Percentiles rank a stretch among this genome's conserved stretches.
These are phyloP conservation scores for Cydia strobilella DNA, from an alignment of 1,140 invertebrate species.

Conservation along the genomic window DNA sequence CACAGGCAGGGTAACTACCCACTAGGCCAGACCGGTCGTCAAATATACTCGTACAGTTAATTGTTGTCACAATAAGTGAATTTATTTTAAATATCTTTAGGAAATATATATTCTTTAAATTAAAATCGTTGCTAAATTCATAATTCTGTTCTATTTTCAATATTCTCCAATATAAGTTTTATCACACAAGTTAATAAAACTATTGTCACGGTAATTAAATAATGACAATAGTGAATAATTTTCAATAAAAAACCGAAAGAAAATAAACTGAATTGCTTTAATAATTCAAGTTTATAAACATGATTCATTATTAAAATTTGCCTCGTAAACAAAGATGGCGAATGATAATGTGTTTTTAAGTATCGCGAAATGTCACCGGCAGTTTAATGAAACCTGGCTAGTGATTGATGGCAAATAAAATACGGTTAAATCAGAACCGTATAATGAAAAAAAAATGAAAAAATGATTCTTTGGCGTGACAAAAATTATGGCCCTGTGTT, in stretches of 20 bases:
- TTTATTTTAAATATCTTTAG: no score
- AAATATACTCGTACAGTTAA: no score
- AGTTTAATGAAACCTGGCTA: conserved; percentile 5
- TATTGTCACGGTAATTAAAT: no score
- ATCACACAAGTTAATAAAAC: no score
- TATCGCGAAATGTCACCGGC: conserved; percentile 22
- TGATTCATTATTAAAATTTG: neutral
- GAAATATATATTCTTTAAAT: no score
- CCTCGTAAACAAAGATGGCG: conserved; percentile 10
- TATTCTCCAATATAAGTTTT: no score
- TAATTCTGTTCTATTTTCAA: no score
- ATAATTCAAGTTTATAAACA: neutral
- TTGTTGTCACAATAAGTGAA: no score
- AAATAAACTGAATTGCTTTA: neutral
- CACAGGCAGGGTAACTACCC: no score
- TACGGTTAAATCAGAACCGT: neutral
- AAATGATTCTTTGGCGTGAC: neutral
- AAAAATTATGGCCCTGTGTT: no score
- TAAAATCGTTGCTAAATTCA: no score
- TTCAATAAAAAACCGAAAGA: neutral
- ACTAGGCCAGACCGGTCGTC: no score
- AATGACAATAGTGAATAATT: neutral
- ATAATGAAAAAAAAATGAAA: neutral
- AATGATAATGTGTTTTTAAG: conserved; percentile 28
- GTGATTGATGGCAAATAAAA: conserved; percentile 21